These are phyloP conservation scores for Saguinus midas DNA, from an alignment of 2,113 vertebrate species.

Conservation along the genomic window DNA sequence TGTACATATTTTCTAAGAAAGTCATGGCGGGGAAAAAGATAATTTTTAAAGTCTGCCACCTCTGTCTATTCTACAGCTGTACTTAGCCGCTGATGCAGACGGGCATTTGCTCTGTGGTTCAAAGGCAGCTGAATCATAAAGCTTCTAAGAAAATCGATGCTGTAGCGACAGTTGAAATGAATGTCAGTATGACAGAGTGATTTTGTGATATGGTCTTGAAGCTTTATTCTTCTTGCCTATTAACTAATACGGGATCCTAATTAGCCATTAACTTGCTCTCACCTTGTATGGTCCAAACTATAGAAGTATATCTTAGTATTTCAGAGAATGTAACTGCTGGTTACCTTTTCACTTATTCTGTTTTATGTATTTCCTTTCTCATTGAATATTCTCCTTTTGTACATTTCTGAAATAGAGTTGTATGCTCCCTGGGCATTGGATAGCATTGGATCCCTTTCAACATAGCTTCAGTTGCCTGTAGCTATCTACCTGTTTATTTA, in stretches of 20 bases:
- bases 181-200: conserved; percentile 86
- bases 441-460: background rate
- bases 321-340: conserved; percentile 10
- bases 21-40: background rate
- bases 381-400: background rate
- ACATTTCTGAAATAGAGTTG: background rate
- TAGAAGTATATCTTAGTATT: background rate
- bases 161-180: conserved; percentile 85
- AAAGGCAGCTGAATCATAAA: conserved; percentile 46
- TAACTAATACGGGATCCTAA: conserved; percentile 86
- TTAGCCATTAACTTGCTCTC: conserved; percentile 88
- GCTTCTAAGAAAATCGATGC: conserved; percentile 80
- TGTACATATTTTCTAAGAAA: conserved; percentile 2
- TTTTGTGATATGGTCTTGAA: conserved; percentile 84
- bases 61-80: background rate
- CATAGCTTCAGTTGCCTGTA: background rate
- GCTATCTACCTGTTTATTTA: conserved; percentile 17
- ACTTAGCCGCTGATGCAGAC: background rate
- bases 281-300: conserved; percentile 80
- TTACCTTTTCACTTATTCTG: conserved; percentile 14
- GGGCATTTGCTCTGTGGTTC: background rate
- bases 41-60: conserved; percentile 27
- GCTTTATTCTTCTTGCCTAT: conserved; percentile 86
- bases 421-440: background rate
- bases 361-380: conserved; percentile 37